Evolutionary conservation across 2,113 vertebrate genomes (phyloP), one percentile per base, ranked within the genome.

Genomic region (Campylomormyrus tamandua): DNA sequence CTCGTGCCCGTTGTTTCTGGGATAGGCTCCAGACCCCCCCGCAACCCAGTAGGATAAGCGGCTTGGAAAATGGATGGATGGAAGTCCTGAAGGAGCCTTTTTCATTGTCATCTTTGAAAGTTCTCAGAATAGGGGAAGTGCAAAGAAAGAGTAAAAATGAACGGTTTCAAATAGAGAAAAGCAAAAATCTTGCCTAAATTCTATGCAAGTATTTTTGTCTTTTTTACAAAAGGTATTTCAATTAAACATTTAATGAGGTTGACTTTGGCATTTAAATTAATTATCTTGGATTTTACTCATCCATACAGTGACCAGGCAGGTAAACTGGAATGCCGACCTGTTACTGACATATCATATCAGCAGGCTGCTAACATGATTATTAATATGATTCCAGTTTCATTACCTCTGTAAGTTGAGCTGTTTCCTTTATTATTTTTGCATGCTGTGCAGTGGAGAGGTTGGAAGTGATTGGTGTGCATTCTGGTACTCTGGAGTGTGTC

Each of bases 61-160:
- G n/a, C n/a, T n/a, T n/a, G n/a, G n/a, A n/a, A n/a, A n/a, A n/a
- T n/a, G n/a, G n/a, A n/a, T n/a, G n/a, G n/a, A n/a, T n/a, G n/a
- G n/a, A 90, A 70, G 83, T 66, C 11, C 13, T 53, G 11, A 45
- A 35, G 87, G 88, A 86, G 39, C 58, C 31, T 87, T 62, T 89
- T 88, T 83, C 90, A 88, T 90, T 27, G 89, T 88, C 89, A 48
- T 84, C 83, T 89, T 91, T 91, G 87, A 84, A 84, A 92, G 62
- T 86, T 89, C 91, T 90, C 87, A 88, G 85, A 92, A 80, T 80
- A 66, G 89, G 90, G 88, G 90, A 92, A 92, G 91, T 88, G 77
- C 89, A 89, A 50, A 80, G 90, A 91, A 89, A 89, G 87, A 91
- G 90, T 85, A 88, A 24, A 70, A 91, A 89, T 87, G 86, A 90